A percentile compares a stretch with the other conserved stretches of the same genome.
phyloP scores from a whole-genome alignment of 2,888 invertebrate genomes.

The Drosophila parthenogenetica region DNA sequence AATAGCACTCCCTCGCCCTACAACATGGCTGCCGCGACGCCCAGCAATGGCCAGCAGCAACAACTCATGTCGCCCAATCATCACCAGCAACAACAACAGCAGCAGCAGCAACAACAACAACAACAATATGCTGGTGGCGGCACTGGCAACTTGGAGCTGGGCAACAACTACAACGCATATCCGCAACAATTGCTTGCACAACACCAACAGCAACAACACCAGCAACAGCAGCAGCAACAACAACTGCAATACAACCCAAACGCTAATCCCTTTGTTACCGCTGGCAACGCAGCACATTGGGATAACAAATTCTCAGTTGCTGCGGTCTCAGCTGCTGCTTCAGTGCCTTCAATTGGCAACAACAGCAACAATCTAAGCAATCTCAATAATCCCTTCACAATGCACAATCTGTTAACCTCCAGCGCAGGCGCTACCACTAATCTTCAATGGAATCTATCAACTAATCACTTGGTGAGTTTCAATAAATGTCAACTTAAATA shows the following conservation, averaged over 20 bases:
- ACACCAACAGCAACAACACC: slow-evolving; percentile 60
- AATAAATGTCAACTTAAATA: neutral
- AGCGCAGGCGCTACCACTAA: slow-evolving; percentile 55
- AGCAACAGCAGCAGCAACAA: slow-evolving; percentile 60
- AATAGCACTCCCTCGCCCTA: slow-evolving; percentile 84
- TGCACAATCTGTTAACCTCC: slow-evolving; percentile 72
- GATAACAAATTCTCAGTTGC: slow-evolving; percentile 70
- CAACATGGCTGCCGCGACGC: slow-evolving; percentile 65
- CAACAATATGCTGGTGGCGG: slow-evolving; percentile 53
- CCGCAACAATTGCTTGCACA: slow-evolving; percentile 64
- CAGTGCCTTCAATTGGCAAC: slow-evolving; percentile 38
- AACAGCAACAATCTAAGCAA: slow-evolving; percentile 74
- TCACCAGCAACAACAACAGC: slow-evolving; percentile 59
- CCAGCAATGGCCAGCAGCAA: slow-evolving; percentile 65
- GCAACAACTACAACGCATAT: slow-evolving; percentile 68
- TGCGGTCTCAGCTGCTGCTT: slow-evolving; percentile 48
- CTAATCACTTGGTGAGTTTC: slow-evolving; percentile 66
- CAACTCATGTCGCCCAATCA: slow-evolving; percentile 74
- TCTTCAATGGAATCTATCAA: slow-evolving; percentile 76
- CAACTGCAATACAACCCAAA: slow-evolving; percentile 67
- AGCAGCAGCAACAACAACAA: slow-evolving; percentile 57
- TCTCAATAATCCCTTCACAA: slow-evolving; percentile 77
- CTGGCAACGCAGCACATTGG: slow-evolving; percentile 60
- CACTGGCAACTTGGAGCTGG: slow-evolving; percentile 51
- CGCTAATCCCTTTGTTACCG: slow-evolving; percentile 70